Percentiles rank a stretch among this genome's conserved stretches.
These are phyloP conservation scores for Vanessa tameamea DNA, from an alignment of 1,140 invertebrate species.

Conservation along the genomic window DNA sequence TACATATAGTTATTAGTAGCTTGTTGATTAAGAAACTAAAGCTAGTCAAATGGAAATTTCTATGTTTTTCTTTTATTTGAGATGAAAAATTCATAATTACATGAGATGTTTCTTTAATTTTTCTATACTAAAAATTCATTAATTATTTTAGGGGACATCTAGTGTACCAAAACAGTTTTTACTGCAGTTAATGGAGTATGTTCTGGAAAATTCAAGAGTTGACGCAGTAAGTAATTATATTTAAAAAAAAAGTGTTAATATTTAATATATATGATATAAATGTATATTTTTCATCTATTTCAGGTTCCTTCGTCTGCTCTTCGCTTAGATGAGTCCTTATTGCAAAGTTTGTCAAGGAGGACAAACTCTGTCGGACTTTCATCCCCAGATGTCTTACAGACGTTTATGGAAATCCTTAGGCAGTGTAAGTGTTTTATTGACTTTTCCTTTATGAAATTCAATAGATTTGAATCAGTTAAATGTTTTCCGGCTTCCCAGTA, in stretches of 20 bases:
- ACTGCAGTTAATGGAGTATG: constrained; percentile 24
- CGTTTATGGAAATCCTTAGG: constrained; percentile 4
- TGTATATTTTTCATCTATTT: neutral
- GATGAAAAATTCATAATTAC: no score
- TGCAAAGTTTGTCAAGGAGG: constrained; percentile 14
- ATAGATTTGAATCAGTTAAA: no score
- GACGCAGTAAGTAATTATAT: constrained; percentile 12
- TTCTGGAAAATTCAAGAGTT: constrained; percentile 15
- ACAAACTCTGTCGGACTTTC: neutral
- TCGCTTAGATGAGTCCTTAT: constrained; percentile 10
- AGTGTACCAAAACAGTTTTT: constrained; percentile 25
- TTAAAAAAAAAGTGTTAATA: neutral
- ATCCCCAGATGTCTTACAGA: constrained; percentile 12
- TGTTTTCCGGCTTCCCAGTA: no score
- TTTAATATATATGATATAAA: neutral
- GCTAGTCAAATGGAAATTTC: no score
- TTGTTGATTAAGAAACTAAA: no score
- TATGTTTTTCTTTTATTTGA: no score
- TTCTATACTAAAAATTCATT: neutral
- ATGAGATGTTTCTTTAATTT: no score
- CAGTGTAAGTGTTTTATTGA: neutral
- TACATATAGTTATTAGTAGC: no score
- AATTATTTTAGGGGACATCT: constrained; percentile 21
- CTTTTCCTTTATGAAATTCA: neutral
- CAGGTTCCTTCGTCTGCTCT: constrained; percentile 11